Evolutionary conservation across 2,888 invertebrate species (phyloP).

Genomic region (Rugalucina vietnamica): DNA sequence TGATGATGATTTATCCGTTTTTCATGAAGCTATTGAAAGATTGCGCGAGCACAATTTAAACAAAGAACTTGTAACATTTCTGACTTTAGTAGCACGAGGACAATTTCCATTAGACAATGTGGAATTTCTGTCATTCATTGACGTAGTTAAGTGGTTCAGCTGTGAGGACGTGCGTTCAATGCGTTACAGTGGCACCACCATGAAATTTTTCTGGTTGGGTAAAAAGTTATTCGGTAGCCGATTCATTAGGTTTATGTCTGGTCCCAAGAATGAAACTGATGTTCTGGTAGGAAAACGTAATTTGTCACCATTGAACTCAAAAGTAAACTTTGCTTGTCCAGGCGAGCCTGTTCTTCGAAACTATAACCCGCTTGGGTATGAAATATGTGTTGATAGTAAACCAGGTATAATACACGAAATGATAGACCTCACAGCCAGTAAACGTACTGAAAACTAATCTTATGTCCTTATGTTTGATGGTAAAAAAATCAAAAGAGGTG

Average conservation of each 20-base stretch:
- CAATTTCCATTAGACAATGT: no score
- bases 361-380: slow-evolving; percentile 7
- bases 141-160: no score
- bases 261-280: slow-evolving; percentile 20
- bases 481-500: slow-evolving; percentile 20
- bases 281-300: neutral
- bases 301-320: neutral
- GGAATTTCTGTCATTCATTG: no score
- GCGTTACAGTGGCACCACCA: slow-evolving; percentile 1
- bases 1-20: no score
- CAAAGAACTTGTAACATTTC: no score
- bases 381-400: neutral
- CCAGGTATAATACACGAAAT: slow-evolving; percentile 19
- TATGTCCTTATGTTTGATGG: slow-evolving; percentile 37
- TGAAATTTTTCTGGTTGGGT: slow-evolving; percentile 33
- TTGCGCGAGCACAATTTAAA: no score
- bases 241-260: slow-evolving; percentile 28
- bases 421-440: slow-evolving; percentile 11
- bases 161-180: neutral
- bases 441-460: neutral
- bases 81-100: no score
- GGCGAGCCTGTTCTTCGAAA: neutral
- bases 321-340: slow-evolving; percentile 31
- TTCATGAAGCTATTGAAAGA: no score
- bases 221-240: slow-evolving; percentile 20